Base-by-base conservation (phyloP, 2,888 invertebrate genomes). In the Acanthosepion pharaonis region DNA sequence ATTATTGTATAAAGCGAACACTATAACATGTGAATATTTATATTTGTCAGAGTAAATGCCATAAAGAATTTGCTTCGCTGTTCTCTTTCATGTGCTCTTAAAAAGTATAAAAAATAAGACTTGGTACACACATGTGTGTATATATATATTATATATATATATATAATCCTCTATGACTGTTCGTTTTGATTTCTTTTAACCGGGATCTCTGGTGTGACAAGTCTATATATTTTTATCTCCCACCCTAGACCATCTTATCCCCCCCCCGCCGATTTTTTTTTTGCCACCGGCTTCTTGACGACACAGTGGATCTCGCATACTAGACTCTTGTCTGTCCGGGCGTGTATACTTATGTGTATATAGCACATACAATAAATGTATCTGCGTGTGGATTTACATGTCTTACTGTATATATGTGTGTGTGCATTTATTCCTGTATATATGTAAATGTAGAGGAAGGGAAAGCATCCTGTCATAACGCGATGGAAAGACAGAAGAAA, bases 391-490 rank as follows among this genome's bases (percentile, higher is more conserved):
- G 11, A 78, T 78, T n/a, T 15, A 78, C 33, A n/a, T 42, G 42
- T 42, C 42, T 42, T 33, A 33, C 33, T 42, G 42, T 78, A n/a
- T 78, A 78, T n/a, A 33, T 78, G n/a, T 33, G n/a, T 78, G 11
- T 28, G 64, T 28, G 25, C 25, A 28, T 64, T 51, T 51, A 51
- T 51, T 8, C 51, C 51, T 51, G 51, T 51, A 33, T 33, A 33
- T 33, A 59, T 23, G 23, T 59, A 59, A 42, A 59, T 59, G 78
- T 78, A n/a, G 78, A n/a, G 78, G 33, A n/a, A 11, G n/a, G 78
- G 78, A 78, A 78, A 78, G 78, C 78, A 78, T 78, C 78, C 78
- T 78, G 78, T n/a, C n/a, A 78, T n/a, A n/a, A 78, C 78, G n/a
- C n/a, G 78, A 78, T 78, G 78, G 78, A 78, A 15, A 78, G 78